Base-by-base conservation (phyloP, 2,113 vertebrate species). In the Anseranas semipalmata region DNA sequence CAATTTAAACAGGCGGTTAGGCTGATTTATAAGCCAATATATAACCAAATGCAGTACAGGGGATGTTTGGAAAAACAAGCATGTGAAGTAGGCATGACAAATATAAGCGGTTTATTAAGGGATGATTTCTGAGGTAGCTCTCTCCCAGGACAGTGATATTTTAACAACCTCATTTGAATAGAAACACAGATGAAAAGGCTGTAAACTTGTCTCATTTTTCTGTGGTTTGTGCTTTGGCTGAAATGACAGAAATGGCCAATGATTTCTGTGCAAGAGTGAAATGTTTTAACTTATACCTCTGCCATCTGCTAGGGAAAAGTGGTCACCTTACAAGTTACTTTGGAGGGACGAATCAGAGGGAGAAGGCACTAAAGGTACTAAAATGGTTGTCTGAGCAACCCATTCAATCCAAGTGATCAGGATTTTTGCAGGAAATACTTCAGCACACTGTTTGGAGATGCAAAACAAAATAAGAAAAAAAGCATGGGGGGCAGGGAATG, bases 11-110 rank as follows among this genome's bases (percentile, higher is more conserved):
- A 76, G 66, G 77, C 85, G 65, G 43, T n/a, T 75, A 18, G 81
- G 77, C 89, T 96, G 96, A 97, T 96, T 97, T 95, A 91, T 79
- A 91, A 93, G 74, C 74, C 94, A 93, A 89, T 96, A 94, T 53
- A 86, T 76, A 96, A 89, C 89, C 87, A 95, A 93, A 91, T 68
- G 94, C n/a, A 95, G 87, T 87, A 89, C 48, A 75, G 84, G 62
- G 87, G 77, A 65, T 79, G 87, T 76, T 82, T 93, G 74, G 87
- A 73, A 94, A 95, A 96, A 89, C 66, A 95, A 85, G 48, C 45
- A 58, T 10, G 48, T 68, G 89, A 79, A 87, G 82, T 0, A 70
- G 39, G 70, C 66, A 50, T 70, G 85, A 94, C 74, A 93, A 87
- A 95, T 62, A 91, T 50, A 85, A 95, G 91, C 56, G 46, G 87